Evolutionary conservation across 2,888 invertebrate species (phyloP), one percentile per base, ranked within the genome.

Genomic region (Tachina fera): DNA sequence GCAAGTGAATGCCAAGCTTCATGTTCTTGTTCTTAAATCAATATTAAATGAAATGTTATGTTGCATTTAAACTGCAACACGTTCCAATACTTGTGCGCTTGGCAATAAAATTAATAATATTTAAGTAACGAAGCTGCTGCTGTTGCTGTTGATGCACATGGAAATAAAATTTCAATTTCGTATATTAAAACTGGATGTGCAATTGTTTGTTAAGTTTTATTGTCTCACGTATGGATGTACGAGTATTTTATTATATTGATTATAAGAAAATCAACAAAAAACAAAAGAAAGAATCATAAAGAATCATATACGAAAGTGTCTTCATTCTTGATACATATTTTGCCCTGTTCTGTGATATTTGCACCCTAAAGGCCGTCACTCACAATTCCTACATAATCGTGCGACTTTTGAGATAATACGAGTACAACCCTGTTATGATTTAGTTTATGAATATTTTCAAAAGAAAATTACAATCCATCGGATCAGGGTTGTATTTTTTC

Each of bases 21-120:
- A 39, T 67, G 63, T 68, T 39, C 9, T 11, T 31, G 6, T 58
- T 47, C 63, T 60, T 71, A 83, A 83, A 83, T 83, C 83, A 78
- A 83, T 78, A 78, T 45, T 72, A 67, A 72, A 78, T 67, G 77
- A 83, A 83, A 83, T 83, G 77, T 78, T 83, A 47, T 71, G 76
- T 77, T 76, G 77, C 81, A 82, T 74, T 86, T 83, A 86, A 86
- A 75, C 82, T 86, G 79, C 83, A 83, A 86, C 83, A 86, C 86
- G 86, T 86, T 83, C 86, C 86, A 83, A 72, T 79, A 31, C 31
- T 31, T 31, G 31, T 31, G 56, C 78, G 70, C 51, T n/a, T 53
- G 51, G 71, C 41, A 56, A 47, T 51, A 61, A 31, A 43, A 53
- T 49, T 68, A 58, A 56, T 65, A 14, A 53, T 65, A 65, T 71